Evolutionary conservation across 2,797 vertebrate species (phyloP).

Genomic region (Aphelocoma californica): DNA sequence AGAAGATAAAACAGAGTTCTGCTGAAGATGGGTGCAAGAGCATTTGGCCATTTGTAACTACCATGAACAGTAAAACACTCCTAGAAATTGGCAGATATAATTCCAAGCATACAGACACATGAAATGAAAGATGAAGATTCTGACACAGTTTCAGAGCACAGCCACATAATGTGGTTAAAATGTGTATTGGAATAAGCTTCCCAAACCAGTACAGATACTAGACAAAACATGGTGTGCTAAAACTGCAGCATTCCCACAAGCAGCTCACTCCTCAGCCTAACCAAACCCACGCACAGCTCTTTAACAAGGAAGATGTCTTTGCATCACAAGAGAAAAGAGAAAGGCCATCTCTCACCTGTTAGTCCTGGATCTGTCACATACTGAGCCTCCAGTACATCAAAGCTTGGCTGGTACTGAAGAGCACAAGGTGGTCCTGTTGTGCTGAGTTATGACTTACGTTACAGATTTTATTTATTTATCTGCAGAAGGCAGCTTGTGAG

Average conservation of each 20-base stretch:
- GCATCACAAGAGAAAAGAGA: background rate
- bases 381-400: background rate
- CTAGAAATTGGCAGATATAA: background rate
- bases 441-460: background rate
- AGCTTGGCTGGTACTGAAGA: background rate
- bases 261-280: background rate
- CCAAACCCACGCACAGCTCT: background rate
- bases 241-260: too few species aligned
- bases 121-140: background rate
- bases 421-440: background rate
- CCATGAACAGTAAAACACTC: background rate
- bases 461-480: background rate
- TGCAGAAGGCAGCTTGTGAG: background rate
- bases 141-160: background rate
- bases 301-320: background rate
- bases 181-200: accelerated
- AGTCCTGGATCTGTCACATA: background rate
- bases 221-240: too few species aligned
- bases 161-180: background rate
- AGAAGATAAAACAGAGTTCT: background rate
- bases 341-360: background rate
- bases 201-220: background rate
- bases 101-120: background rate
- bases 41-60: background rate
- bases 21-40: background rate